Percentiles rank a stretch among this genome's conserved stretches.
These are phyloP conservation scores for Tokudaia muenninki DNA, from an alignment of 2,797 vertebrate species.

Conservation along the genomic window DNA sequence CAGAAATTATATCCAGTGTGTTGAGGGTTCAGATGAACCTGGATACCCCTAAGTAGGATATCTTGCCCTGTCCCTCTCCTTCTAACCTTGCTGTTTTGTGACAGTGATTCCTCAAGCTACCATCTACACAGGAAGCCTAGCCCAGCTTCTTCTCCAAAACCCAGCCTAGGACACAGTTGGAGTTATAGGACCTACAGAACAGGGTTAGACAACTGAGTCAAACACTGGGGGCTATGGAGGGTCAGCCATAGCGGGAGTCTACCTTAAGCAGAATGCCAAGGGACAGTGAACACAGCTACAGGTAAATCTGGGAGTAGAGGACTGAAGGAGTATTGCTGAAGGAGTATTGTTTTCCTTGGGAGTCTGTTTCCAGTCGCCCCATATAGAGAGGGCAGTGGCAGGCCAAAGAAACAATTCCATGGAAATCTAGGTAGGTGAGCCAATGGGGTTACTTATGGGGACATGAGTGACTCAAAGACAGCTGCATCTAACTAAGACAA, in stretches of 20 bases:
- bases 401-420: not conserved
- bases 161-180: not conserved
- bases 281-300: fast-evolving
- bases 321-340: not conserved
- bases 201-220: not conserved
- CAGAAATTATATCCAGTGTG: fast-evolving
- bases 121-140: not conserved
- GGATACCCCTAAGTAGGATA: fast-evolving
- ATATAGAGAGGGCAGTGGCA: not conserved
- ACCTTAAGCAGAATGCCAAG: not conserved
- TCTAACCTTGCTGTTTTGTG: not conserved
- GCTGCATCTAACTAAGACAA: not conserved
- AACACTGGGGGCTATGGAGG: not conserved
- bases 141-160: not conserved
- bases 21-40: not conserved
- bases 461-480: not conserved
- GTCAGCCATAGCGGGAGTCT: not conserved
- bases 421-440: not conserved
- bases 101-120: not conserved
- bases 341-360: not conserved
- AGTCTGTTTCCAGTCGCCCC: not conserved
- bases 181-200: not conserved
- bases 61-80: too few species aligned
- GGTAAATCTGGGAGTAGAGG: fast-evolving
- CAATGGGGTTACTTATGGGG: not conserved